Percentiles rank a stretch among this genome's conserved stretches.
Conservation (phyloP, 2,113 vertebrate species). For the Argyrosomus japonicus region DNA sequence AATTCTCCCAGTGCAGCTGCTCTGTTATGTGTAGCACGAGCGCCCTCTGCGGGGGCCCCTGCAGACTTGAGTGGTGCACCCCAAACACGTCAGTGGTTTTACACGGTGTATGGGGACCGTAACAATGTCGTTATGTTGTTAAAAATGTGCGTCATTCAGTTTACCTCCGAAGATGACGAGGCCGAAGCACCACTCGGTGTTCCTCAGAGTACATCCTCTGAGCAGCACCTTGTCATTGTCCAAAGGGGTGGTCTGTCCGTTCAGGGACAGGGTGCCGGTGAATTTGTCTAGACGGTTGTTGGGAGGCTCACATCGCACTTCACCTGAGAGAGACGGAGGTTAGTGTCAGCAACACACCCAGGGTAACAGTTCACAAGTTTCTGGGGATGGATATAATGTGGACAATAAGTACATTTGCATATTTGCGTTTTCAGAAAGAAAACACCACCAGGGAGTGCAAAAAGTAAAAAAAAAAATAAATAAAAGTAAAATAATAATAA, state of each 20-base stretch:
- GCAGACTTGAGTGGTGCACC: background rate
- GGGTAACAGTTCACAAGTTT: background rate
- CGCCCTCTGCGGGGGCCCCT: background rate
- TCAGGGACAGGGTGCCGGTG: conserved; percentile 87
- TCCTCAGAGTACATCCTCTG: conserved; percentile 92
- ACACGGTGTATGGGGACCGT: too few species aligned
- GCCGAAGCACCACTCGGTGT: conserved; percentile 97
- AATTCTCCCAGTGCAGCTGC: background rate
- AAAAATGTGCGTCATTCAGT: background rate
- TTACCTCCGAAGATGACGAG: conserved; percentile 93
- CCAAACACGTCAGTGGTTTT: background rate
- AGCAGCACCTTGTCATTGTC: conserved; percentile 93
- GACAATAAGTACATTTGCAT: too few species aligned
- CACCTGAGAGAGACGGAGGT: conserved; percentile 81
- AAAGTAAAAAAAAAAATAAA: too few species aligned
- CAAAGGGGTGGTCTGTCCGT: conserved; percentile 82
- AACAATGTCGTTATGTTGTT: background rate
- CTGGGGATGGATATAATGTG: too few species aligned
- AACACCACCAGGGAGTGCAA: too few species aligned
- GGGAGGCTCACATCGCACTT: conserved; percentile 91
- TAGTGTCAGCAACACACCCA: background rate
- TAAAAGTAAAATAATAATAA: too few species aligned
- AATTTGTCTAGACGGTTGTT: conserved; percentile 95
- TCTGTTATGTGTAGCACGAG: background rate
- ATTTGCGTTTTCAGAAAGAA: too few species aligned